Evolutionary conservation across 2,113 vertebrate genomes (phyloP).

Genomic region (Rhinolophus ferrumequinum): DNA sequence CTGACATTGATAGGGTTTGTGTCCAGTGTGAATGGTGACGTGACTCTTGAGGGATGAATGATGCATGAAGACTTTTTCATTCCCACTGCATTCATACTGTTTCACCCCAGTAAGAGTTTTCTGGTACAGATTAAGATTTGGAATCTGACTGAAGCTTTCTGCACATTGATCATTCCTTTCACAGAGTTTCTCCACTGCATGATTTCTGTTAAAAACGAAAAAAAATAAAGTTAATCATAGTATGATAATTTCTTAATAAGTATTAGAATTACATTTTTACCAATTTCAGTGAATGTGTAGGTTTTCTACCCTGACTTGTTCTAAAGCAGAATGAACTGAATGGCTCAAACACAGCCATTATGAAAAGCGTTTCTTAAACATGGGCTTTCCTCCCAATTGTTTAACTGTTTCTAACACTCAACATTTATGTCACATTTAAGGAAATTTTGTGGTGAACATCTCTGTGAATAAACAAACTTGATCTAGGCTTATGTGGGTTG

Average conservation of each 20-base stretch:
- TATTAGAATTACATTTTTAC: background rate
- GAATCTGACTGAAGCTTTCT: background rate
- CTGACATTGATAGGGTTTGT: background rate
- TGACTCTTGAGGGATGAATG: background rate
- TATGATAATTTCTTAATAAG: background rate
- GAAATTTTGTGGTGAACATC: background rate
- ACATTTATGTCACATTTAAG: background rate
- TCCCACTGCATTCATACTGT: constrained; percentile 48
- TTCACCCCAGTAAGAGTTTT: background rate
- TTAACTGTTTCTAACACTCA: background rate
- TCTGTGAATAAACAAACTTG: background rate
- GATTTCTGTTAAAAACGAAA: constrained; percentile 31
- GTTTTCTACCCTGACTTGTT: background rate
- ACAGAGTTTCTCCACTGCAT: background rate
- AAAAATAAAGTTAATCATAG: background rate
- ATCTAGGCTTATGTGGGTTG: background rate
- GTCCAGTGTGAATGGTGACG: background rate
- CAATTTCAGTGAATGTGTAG: background rate
- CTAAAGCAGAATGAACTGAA: background rate
- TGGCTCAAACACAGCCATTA: background rate
- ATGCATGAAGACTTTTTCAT: constrained; percentile 58
- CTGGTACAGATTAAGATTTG: background rate
- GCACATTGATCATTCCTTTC: background rate
- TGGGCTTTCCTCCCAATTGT: background rate
- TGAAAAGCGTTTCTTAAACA: background rate